phyloP scores from a whole-genome alignment of 2,888 invertebrate genomes.

The Drosophila testacea region DNA sequence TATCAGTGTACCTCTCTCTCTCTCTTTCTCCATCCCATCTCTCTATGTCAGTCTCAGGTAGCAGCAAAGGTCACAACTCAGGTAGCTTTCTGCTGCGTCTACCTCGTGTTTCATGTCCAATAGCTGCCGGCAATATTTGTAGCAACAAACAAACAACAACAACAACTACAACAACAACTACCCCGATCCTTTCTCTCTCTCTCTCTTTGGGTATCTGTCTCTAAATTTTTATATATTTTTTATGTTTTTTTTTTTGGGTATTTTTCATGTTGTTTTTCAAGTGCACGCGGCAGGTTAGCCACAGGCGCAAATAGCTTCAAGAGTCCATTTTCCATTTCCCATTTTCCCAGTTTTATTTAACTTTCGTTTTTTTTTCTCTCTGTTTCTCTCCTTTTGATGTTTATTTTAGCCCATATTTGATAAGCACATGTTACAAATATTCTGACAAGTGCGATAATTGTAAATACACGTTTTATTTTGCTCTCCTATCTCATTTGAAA shows the following conservation, averaged over 20 bases:
- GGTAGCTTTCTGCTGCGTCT: slow-evolving; percentile 35
- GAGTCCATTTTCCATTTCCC: slow-evolving; percentile 18
- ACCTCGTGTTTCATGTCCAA: slow-evolving; percentile 46
- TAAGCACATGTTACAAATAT: slow-evolving; percentile 59
- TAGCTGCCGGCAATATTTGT: slow-evolving; percentile 51
- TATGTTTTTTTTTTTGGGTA: slow-evolving; percentile 15
- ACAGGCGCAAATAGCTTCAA: slow-evolving; percentile 39
- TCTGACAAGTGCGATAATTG: slow-evolving; percentile 56
- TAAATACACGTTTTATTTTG: slow-evolving; percentile 10
- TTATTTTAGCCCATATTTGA: slow-evolving; percentile 48
- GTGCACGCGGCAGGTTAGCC: slow-evolving; percentile 51
- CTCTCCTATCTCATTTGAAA: slow-evolving; percentile 17
- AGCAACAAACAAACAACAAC: slow-evolving; percentile 31
- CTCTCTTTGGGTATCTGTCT: neutral
- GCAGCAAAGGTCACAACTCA: slow-evolving; percentile 32
- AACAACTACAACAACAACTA: slow-evolving; percentile 12
- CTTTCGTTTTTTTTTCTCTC: slow-evolving; percentile 21
- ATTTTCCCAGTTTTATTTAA: slow-evolving; percentile 20
- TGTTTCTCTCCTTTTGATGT: slow-evolving; percentile 27
- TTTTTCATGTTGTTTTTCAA: slow-evolving; percentile 45
- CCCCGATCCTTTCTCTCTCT: slow-evolving; percentile 30
- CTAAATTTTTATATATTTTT: neutral
- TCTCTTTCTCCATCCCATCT: neutral
- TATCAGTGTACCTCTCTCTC: neutral
- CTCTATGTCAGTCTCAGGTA: slow-evolving; percentile 4